Evolutionary conservation across 2,888 invertebrate species (phyloP).

Genomic region (Drosophila anomalata): DNA sequence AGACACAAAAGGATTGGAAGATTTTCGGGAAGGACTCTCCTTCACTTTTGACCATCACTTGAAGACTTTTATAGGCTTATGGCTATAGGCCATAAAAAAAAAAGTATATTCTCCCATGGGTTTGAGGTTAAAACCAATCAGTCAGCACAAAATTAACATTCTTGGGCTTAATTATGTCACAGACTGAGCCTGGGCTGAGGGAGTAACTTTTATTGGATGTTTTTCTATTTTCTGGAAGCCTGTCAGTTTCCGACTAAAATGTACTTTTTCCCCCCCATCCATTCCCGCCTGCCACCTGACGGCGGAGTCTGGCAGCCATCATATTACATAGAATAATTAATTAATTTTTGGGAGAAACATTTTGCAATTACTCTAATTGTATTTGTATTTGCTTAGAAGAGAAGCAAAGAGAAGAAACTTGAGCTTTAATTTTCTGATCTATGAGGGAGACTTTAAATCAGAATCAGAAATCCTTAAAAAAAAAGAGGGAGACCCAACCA

Average conservation of each 20-base stretch:
- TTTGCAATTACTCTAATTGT: slow-evolving; percentile 43
- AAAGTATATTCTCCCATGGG: slow-evolving; percentile 66
- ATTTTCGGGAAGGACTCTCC: background rate
- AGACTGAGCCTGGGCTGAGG: background rate
- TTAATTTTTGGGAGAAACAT: slow-evolving; percentile 48
- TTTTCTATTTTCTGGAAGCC: slow-evolving; percentile 40
- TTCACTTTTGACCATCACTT: slow-evolving; percentile 44
- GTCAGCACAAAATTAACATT: slow-evolving; percentile 28
- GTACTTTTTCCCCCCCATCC: background rate
- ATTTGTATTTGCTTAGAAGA: slow-evolving; percentile 49
- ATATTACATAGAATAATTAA: slow-evolving; percentile 58
- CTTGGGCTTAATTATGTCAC: slow-evolving; percentile 23
- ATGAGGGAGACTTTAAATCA: background rate
- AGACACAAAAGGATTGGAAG: slow-evolving; percentile 73
- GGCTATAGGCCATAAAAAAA: slow-evolving; percentile 60
- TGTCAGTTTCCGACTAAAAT: slow-evolving; percentile 39
- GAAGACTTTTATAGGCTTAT: slow-evolving; percentile 56
- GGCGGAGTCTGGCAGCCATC: slow-evolving; percentile 8
- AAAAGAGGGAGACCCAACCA: too few species aligned
- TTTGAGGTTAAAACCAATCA: slow-evolving; percentile 52
- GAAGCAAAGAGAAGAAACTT: slow-evolving; percentile 3
- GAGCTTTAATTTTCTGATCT: slow-evolving; percentile 1
- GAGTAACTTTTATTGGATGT: slow-evolving; percentile 47
- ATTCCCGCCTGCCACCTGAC: background rate
- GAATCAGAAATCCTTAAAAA: too few species aligned